These are phyloP conservation scores for Aporophyla nigra DNA, from an alignment of 2,888 invertebrate species.

Conservation along the genomic window DNA sequence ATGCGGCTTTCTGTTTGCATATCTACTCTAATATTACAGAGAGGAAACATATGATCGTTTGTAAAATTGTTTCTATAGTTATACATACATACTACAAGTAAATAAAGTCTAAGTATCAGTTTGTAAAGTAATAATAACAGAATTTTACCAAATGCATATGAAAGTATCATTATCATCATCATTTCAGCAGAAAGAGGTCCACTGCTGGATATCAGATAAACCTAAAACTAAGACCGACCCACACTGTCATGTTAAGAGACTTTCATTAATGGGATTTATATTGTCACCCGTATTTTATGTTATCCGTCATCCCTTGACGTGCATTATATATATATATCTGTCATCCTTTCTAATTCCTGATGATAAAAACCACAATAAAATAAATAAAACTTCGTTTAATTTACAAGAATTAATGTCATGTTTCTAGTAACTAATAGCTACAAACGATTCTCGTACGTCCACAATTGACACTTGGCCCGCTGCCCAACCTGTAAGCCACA, in stretches of 20 bases:
- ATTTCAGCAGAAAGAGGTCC: no score
- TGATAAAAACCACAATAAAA: slow-evolving; percentile 27
- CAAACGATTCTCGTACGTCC: slow-evolving; percentile 39
- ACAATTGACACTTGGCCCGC: slow-evolving; percentile 47
- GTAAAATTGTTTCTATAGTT: no score
- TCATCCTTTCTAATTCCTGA: slow-evolving; percentile 8
- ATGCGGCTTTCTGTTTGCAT: no score
- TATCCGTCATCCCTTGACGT: neutral
- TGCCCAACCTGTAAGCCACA: slow-evolving; percentile 46
- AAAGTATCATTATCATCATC: no score
- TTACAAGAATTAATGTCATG: slow-evolving; percentile 22
- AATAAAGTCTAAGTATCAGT: no score
- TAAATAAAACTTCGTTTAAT: slow-evolving; percentile 16
- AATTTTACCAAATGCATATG: no score
- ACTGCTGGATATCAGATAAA: no score
- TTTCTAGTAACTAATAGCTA: slow-evolving; percentile 35
- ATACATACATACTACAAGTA: no score
- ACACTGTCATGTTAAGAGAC: neutral
- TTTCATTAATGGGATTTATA: neutral
- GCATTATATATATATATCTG: neutral
- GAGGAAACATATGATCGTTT: no score
- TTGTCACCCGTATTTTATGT: neutral
- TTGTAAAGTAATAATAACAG: no score
- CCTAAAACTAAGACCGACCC: neutral
- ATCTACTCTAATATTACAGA: no score